Evolutionary conservation across 2,113 vertebrate genomes (phyloP), one percentile per base, ranked within the genome.

Genomic region (Orycteropus afer): DNA sequence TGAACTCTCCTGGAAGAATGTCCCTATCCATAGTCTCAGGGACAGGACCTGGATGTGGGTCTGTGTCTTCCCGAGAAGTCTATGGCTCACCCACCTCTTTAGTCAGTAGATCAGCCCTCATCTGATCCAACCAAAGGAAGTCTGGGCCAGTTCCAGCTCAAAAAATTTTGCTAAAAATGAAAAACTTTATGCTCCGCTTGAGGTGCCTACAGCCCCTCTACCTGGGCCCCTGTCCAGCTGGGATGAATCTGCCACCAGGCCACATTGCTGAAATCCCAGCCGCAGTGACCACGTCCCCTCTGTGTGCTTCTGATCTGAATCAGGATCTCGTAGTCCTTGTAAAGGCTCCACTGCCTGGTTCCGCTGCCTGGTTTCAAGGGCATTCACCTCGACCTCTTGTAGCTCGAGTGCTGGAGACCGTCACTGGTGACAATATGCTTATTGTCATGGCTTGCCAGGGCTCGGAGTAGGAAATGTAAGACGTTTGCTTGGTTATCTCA

Each of bases 361-460:
- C 37, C 65, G 37, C 55, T 20, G 15, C 34, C 37, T 40, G 5
- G 7, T 71, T 40, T 71, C 17, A 71, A 71, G 69, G 69, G 29
- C 69, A 71, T 34, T 71, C 69, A 23, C 37, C 69, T 71, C 20
- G 7, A 37, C 69, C 69, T 71, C 37, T 88, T 47, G 1, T 76
- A 37, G 91, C 73, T n/a, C 1, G 0, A 23, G 65, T 37, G 91
- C 34, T 1, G 1, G 37, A 53, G 0, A 71, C 63, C 22, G 94
- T 89, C 92, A 86, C 87, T 40, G 32, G 84, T 88, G 95, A 94
- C 95, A 78, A 74, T 29, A 86, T 57, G 11, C 74, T 3, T 27
- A 96, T 86, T 97, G 93, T 97, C 89, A 40, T 4, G 0, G 87
- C 94, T 20, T 0, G 2, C 9, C 92, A 65, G 51, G 13, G 93